Evolutionary conservation across 2,797 vertebrate genomes (phyloP).

Genomic region (Poecilia picta): DNA sequence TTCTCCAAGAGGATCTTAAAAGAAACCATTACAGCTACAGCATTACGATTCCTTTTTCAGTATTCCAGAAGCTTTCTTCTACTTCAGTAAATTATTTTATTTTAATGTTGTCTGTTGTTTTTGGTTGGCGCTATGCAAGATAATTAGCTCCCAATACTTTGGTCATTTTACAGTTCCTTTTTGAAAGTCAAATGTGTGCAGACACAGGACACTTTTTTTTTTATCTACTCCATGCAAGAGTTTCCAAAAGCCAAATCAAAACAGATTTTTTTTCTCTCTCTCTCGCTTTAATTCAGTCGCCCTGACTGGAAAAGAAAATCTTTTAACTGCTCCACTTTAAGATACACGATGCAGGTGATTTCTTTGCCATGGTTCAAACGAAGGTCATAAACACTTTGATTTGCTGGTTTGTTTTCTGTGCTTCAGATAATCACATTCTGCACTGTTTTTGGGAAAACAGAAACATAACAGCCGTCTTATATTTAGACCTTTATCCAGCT

Average conservation of each 20-base stretch:
- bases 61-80: neutral
- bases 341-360: constrained; percentile 8
- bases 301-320: constrained; percentile 15
- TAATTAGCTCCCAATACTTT: neutral
- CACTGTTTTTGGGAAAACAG: constrained; percentile 33
- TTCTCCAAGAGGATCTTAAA: neutral
- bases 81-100: neutral
- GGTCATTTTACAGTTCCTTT: neutral
- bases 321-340: constrained; percentile 15
- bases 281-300: constrained; percentile 16
- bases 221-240: constrained; percentile 15
- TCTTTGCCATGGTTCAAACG: constrained; percentile 35
- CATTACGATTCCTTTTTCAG: neutral
- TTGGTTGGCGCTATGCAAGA: neutral
- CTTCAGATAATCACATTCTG: constrained; percentile 46
- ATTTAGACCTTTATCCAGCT: constrained; percentile 50
- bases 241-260: constrained; percentile 31
- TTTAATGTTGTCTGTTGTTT: neutral
- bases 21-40: neutral
- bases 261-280: neutral
- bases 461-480: constrained; percentile 34
- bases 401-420: constrained; percentile 21
- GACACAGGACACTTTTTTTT: neutral
- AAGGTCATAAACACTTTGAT: constrained; percentile 34
- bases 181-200: neutral